Conservation (phyloP, 2,888 invertebrate genomes). For the Diogma glabrata region DNA sequence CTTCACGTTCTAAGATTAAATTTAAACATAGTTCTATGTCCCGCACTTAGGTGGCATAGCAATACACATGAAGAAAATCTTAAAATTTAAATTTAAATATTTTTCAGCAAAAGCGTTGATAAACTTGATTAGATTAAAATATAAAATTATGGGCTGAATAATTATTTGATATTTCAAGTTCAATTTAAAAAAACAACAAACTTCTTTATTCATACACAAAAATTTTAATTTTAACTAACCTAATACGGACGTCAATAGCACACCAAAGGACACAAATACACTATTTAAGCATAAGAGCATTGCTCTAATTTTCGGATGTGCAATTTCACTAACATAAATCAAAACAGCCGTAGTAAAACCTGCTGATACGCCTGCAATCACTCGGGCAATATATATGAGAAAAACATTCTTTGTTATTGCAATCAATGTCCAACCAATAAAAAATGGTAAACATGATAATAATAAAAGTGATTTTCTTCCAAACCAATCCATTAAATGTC, state of each 20-base stretch:
- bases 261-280: conserved; percentile 45
- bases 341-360: conserved; percentile 42
- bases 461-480: conserved; percentile 41
- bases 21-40: no score
- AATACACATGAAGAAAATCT: no score
- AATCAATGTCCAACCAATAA: conserved; percentile 39
- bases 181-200: no score
- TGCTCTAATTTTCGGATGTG: conserved; percentile 41
- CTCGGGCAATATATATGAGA: conserved; percentile 39
- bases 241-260: conserved; percentile 41
- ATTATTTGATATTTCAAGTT: no score
- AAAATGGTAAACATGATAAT: conserved; percentile 35
- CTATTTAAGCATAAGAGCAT: conserved; percentile 45
- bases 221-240: no score
- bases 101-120: conserved; percentile 20
- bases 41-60: no score
- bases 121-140: background rate
- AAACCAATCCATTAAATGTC: conserved; percentile 44
- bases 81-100: no score
- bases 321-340: conserved; percentile 46
- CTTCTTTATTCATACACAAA: no score
- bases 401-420: conserved; percentile 34
- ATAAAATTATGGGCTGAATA: no score
- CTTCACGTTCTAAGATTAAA: no score
- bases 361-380: conserved; percentile 41